Base-by-base conservation (phyloP, 2,797 vertebrate genomes). In the Sebastes matsubarae region DNA sequence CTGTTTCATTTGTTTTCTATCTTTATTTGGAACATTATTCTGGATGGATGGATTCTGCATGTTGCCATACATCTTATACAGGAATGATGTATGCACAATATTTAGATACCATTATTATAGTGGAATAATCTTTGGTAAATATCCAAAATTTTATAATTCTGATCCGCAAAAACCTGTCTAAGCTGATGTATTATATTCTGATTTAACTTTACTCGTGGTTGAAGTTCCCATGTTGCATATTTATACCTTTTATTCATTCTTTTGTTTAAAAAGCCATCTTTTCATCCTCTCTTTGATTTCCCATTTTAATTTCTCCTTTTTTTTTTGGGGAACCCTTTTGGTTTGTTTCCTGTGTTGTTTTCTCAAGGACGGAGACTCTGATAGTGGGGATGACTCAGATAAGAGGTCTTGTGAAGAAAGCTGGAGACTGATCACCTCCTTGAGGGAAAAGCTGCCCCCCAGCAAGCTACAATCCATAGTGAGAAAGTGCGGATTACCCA, bases 311-410 rank as follows among this genome's bases (percentile, higher is more conserved):
- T 98, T 98, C 96, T 96, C 93, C 92, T 94, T 96, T 95, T 96
- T 95, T 95, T 94, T 93, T 42, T 42, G 38, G 79, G 93, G 94
- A 91, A 93, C 92, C 94, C 89, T 95, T 95, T 93, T 97, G 95
- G 97, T 96, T 96, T 94, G 94, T 97, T 97, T 97, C 96, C 97
- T 97, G 96, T 97, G 96, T 97, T 97, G 95, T 98, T 98, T 97
- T 97, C 95, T 97, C 94, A 99, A 99, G 99, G 99, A 99, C 87
- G 98, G 98, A 94, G 99, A 99, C 96, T 99, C 99, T 97, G 99
- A 99, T 98, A 99, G 98, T 98, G 99, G 99, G 88, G 99, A 99
- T 96, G 99, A 99, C 97, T 99, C 99, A 95, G 99, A 99, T 98
- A 99, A 98, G 97, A 97, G 98, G 92, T 99, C 99, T 92, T 99